Evolutionary conservation across 2,888 invertebrate genomes (phyloP).

Genomic region (Andrena haemorrhoa): DNA sequence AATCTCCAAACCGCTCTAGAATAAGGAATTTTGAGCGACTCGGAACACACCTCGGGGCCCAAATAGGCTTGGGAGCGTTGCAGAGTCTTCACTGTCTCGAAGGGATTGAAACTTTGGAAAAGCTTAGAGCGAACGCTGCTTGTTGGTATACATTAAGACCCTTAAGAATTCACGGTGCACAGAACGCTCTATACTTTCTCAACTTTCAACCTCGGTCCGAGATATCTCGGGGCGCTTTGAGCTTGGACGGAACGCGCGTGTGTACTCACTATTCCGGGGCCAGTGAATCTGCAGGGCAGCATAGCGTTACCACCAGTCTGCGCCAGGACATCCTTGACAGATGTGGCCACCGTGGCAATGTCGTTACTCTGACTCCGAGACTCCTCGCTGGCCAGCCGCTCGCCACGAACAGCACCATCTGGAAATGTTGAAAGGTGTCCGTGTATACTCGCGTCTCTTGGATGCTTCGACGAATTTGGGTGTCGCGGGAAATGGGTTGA

Average conservation of each 20-base stretch:
- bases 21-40: too few relatives aligned
- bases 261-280: constrained; percentile 85
- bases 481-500: constrained; percentile 12
- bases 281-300: constrained; percentile 85
- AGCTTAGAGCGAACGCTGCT: background rate
- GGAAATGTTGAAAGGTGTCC: constrained; percentile 43
- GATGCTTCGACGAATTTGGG: constrained; percentile 22
- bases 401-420: constrained; percentile 49
- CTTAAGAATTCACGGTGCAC: background rate
- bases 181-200: background rate
- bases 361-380: constrained; percentile 43
- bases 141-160: background rate
- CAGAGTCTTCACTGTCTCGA: background rate
- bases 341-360: constrained; percentile 58
- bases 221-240: background rate
- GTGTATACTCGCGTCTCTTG: constrained; percentile 1
- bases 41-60: background rate
- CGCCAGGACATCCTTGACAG: constrained; percentile 84
- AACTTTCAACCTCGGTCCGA: background rate
- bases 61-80: background rate
- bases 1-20: too few relatives aligned
- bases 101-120: background rate
- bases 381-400: constrained; percentile 31
- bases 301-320: constrained; percentile 85
- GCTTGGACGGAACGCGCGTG: background rate